Percentiles rank a stretch among this genome's conserved stretches.
Conservation (phyloP, 2,113 vertebrate species). For the Lophotis ruficrista region DNA sequence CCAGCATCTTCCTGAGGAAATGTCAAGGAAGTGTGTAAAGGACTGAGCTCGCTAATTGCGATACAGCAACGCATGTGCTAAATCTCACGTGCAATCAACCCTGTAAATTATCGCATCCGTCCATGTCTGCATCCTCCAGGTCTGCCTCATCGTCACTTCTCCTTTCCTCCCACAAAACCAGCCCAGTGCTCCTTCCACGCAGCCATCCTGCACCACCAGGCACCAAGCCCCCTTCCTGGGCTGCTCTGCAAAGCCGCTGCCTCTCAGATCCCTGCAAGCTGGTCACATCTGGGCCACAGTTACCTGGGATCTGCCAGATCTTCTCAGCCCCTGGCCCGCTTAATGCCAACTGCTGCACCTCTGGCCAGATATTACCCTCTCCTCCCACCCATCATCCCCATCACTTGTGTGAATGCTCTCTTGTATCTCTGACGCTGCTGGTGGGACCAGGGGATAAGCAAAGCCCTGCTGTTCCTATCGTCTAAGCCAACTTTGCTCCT, state of each 20-base stretch:
- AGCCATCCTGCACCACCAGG: neutral
- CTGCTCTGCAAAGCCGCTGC: neutral
- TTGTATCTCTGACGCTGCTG: neutral
- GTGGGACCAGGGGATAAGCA: neutral
- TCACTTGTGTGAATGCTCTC: neutral
- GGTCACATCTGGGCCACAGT: neutral
- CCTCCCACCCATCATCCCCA: neutral
- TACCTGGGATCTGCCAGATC: neutral
- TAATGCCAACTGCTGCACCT: neutral
- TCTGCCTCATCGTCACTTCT: neutral
- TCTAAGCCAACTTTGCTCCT: neutral
- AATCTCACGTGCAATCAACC: rapidly evolving
- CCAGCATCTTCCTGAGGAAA: neutral
- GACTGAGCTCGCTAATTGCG: neutral
- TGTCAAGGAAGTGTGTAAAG: neutral
- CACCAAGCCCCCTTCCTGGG: neutral
- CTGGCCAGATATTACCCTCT: neutral
- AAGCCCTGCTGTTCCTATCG: neutral
- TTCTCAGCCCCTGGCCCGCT: neutral
- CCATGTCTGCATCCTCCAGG: neutral
- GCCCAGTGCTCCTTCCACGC: rapidly evolving
- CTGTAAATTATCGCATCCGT: neutral
- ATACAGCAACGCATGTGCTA: neutral
- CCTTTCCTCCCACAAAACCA: neutral
- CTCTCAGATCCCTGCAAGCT: neutral